These are phyloP conservation scores for Anodontia alba DNA, from an alignment of 2,888 invertebrate species.

Conservation along the genomic window DNA sequence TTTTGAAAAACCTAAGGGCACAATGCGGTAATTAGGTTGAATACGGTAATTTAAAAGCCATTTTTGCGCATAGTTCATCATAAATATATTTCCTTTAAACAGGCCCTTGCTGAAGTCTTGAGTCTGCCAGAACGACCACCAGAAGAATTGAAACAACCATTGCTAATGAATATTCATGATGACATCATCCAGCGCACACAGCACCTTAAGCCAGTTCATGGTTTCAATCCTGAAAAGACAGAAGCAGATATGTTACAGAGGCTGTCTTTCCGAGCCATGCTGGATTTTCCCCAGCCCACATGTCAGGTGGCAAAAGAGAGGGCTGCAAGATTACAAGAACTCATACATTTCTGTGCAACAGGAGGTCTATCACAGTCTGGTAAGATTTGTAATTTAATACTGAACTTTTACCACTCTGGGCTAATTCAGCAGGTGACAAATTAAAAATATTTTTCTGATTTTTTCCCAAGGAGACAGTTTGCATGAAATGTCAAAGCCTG, in stretches of 20 bases:
- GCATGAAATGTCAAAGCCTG: no score
- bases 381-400: slow-evolving; percentile 38
- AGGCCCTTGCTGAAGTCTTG: slow-evolving; percentile 72
- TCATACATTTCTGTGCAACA: slow-evolving; percentile 82
- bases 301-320: slow-evolving; percentile 73
- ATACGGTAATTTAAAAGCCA: no score
- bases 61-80: no score
- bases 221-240: slow-evolving; percentile 77
- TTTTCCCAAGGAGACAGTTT: no score
- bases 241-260: slow-evolving; percentile 79
- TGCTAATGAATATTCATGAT: slow-evolving; percentile 79
- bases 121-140: slow-evolving; percentile 70
- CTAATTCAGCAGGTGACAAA: no score
- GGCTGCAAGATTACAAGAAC: slow-evolving; percentile 82
- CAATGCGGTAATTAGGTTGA: no score
- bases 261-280: slow-evolving; percentile 66
- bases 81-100: no score
- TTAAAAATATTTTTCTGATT: no score
- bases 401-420: no score
- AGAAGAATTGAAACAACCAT: slow-evolving; percentile 74
- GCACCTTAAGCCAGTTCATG: slow-evolving; percentile 76
- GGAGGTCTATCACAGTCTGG: slow-evolving; percentile 79
- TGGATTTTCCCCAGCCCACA: slow-evolving; percentile 67
- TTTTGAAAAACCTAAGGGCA: no score
- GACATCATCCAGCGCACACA: slow-evolving; percentile 77